Base-by-base conservation (phyloP, 1,140 invertebrate genomes). In the Cotesia typhae region DNA sequence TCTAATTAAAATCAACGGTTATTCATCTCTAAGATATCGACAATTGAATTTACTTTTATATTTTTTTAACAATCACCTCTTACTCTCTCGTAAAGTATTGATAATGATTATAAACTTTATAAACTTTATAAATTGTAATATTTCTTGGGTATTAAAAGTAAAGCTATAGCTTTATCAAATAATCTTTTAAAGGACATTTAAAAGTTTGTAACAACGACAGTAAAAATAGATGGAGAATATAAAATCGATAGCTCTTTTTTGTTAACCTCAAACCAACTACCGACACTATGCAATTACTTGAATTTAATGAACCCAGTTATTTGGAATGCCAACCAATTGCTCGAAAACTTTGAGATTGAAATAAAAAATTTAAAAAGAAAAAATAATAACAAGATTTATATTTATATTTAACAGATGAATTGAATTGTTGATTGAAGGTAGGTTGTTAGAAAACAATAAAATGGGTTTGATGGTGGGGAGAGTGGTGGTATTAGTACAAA, bases 371-470 rank as follows among this genome's bases (percentile, higher is more conserved):
- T 55, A 57, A 57, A 57, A 57, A 57, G n/a, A 57, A 57, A 57
- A 20, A 57, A 57, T 12, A 12, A 57, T 6, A 20, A 57, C n/a
- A 14, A 9, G n/a, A 12, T 1, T 14, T 14, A 1, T 3, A 28
- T 28, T 28, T 28, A 28, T 28, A 28, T 28, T 28, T 12, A 37
- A 38, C 6, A 38, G 28, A 14, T 38, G 63, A 47, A 70, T 70
- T 70, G 59, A 72, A 72, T 65, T 51, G 55, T 72, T 67, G 64
- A 59, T 55, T 38, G 63, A 4, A 36, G 4, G 14, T 51, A 51
- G 53, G 53, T 41, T 36, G 51, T 51, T 17, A 1, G 51, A 67
- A 64, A 65, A 53, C 51, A 38, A 63, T 53, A 71, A 65, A 71
- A 65, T 47, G 57, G 57, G 55, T 67, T 28, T 28, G 28, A 28